These are phyloP conservation scores for Melanostigma gelatinosum DNA, from an alignment of 2,113 vertebrate genomes.

Conservation along the genomic window DNA sequence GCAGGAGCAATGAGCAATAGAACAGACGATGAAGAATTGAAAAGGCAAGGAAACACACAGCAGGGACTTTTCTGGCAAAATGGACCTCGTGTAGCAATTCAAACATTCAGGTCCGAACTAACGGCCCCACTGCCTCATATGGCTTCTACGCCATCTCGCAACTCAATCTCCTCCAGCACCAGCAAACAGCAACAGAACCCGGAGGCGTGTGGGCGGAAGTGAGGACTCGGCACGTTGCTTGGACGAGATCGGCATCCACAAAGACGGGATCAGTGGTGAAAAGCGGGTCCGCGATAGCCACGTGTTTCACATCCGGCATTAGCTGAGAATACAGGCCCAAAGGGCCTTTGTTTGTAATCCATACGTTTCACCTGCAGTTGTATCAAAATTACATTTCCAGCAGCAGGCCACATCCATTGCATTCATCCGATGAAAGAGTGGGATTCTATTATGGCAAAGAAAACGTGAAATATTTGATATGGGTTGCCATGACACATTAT, in stretches of 20 bases:
- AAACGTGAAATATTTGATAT: constrained; percentile 15
- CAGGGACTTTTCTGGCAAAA: constrained; percentile 38
- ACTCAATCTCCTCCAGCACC: not conserved
- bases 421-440: not conserved
- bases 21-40: constrained; percentile 27
- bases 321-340: not conserved
- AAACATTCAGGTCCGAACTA: constrained; percentile 36
- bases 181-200: constrained; percentile 11
- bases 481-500: not conserved
- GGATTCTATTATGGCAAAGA: not conserved
- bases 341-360: constrained; percentile 14
- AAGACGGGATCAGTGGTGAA: not conserved
- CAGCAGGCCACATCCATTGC: constrained; percentile 5
- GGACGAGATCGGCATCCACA: constrained; percentile 1
- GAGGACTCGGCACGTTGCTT: constrained; percentile 14
- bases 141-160: constrained; percentile 26
- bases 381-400: constrained; percentile 29
- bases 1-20: constrained; percentile 23
- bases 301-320: not conserved
- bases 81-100: constrained; percentile 32
- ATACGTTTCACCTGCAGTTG: constrained; percentile 13
- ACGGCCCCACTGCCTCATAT: constrained; percentile 31
- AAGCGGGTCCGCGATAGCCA: not conserved
- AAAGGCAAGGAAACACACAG: constrained; percentile 30
- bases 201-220: constrained; percentile 20